Base-by-base conservation (phyloP, 1,140 invertebrate genomes). In the Solenopsis invicta region DNA sequence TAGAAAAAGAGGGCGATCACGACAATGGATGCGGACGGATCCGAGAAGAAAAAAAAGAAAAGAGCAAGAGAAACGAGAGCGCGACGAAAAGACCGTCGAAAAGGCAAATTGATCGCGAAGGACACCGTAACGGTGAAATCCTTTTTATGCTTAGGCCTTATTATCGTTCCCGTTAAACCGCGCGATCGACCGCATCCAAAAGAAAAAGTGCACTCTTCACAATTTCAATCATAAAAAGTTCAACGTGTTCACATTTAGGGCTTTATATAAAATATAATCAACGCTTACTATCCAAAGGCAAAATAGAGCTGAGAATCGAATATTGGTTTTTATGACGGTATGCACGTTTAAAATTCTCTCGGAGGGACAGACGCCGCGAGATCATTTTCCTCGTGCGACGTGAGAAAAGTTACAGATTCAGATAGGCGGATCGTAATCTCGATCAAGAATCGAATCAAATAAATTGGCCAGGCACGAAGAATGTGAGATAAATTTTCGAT, bases 161-260 rank as follows among this genome's bases (percentile, higher is more conserved):
- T 91, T 89, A 90, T 90, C 90, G 74, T 87, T 88, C 77, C 90
- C 88, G 88, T 86, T 91, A 80, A 89, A 85, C 61, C 74, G 59
- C 21, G 59, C 61, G 87, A 86, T 62, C 41, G 21, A 78, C 59
- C 52, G 81, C n/a, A 54, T 71, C 66, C 74, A 75, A 67, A 86
- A 66, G 56, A 88, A 88, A 88, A 78, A 76, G 82, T 90, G 71
- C 61, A 0, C 48, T 64, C 50, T 78, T 67, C 59, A 52, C 45
- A 37, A 18, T 4, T 69, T 71, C n/a, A 50, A 67, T 24, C 18
- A 24, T n/a, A 81, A 81, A 69, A 71, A 81, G 5, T n/a, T 67
- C 34, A 21, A 54, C 50, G 64, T 71, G 21, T 29, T 29, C 24
- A 41, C 10, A 54, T 81, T 69, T 54, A 56, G 50, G 13, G 13